These are phyloP conservation scores for Sphecodes monilicornis DNA, from an alignment of 2,888 invertebrate species.

Conservation along the genomic window DNA sequence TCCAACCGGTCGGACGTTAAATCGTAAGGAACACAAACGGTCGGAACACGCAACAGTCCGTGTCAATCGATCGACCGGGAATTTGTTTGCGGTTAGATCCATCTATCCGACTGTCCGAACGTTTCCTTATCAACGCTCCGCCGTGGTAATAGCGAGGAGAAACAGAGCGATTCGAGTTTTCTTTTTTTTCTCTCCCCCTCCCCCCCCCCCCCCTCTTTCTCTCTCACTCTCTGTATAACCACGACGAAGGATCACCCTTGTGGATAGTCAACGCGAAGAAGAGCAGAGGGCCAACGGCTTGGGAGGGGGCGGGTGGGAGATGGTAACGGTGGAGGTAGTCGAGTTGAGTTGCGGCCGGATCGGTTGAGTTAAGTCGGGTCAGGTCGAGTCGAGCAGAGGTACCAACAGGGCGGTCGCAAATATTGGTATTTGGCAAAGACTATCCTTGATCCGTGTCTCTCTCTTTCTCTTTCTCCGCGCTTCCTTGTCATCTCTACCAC, in stretches of 20 bases:
- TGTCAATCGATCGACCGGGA: background rate
- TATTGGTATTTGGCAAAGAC: conserved; percentile 85
- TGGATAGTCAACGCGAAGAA: conserved; percentile 31
- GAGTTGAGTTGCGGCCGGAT: conserved; percentile 79
- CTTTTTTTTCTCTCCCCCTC: background rate
- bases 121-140: background rate
- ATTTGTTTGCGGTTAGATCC: conserved; percentile 7
- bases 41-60: conserved; percentile 7
- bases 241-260: background rate
- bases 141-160: background rate
- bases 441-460: conserved; percentile 83
- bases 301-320: conserved; percentile 61
- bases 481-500: conserved; percentile 68
- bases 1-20: conserved; percentile 4
- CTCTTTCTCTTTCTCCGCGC: conserved; percentile 78
- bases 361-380: conserved; percentile 80
- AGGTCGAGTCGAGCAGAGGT: conserved; percentile 82
- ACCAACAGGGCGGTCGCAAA: conserved; percentile 84
- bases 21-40: conserved; percentile 21
- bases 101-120: too few species aligned
- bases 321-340: background rate
- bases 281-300: conserved; percentile 34
- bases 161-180: background rate
- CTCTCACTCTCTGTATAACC: conserved; percentile 11
- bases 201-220: background rate